Base-by-base conservation (phyloP, 2,888 invertebrate genomes). In the Drosophila tripunctata region DNA sequence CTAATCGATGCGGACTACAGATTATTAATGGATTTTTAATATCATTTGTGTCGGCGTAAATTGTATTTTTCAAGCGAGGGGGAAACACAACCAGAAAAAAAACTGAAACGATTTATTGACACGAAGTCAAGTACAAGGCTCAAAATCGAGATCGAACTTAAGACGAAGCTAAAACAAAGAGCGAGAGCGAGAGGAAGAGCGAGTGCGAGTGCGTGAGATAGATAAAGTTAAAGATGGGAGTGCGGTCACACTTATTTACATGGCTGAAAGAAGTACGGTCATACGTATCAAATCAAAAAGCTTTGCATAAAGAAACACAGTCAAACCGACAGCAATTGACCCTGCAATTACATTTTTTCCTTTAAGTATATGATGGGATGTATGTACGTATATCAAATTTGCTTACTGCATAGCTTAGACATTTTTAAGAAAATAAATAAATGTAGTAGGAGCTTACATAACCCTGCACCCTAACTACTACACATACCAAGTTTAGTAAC, bases 1-100 rank as follows among this genome's bases (percentile, higher is more conserved):
- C 71, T 68, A 86, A 80, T 79, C 78, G 78, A 76, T 66, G 75
- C 63, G 44, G 62, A 69, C 66, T 64, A 68, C 47, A 64, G 70
- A 74, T 84, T 84, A 86, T 88, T 86, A 86, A 86, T 86, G 88
- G 81, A 81, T 79, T 87, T 86, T 84, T 84, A 86, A 88, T 88
- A 84, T 84, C 81, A 77, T 75, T 81, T 75, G 77, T 68, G 72
- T 84, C 78, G 77, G 81, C 74, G 83, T 85, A 85, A 87, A 83
- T 87, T 80, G 76, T 85, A 65, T 87, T 76, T 75, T 58, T 47
- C 10, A 47, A 22, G 14, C n/a, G 27, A 10, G 1, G 17, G 24
- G 4, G 15, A 17, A 27, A 17, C 8, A 4, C 6, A 27, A 19
- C 1, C 19, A 8, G 31, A 12, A 35, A 24, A 54, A 67, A 76